Base-by-base conservation (phyloP, 2,888 invertebrate genomes). In the Ypsolopha scabrella region DNA sequence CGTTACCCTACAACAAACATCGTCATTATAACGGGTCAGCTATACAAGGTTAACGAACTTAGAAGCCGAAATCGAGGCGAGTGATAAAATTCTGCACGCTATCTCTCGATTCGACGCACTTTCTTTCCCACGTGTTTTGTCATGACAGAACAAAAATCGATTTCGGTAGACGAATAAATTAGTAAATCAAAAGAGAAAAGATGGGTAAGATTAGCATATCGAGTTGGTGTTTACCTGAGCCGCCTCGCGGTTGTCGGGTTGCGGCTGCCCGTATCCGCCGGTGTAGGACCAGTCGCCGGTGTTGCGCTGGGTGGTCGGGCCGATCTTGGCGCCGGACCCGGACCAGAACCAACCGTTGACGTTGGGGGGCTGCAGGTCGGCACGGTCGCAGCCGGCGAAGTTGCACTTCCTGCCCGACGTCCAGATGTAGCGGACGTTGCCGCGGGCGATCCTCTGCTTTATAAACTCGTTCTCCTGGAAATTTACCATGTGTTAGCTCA, bases 271-370 rank as follows among this genome's bases (percentile, higher is more conserved):
- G 72, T 92, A 95, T 59, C 95, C 95, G 54, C 96, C 96, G 50
- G 96, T 96, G 68, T 88, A 87, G 61, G 94, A 95, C 96, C 96
- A 96, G 74, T 95, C 96, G 41, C 96, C 96, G 54, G 95, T 92
- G 80, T 94, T 95, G 57, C 95, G 90, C 75, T 95, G 94, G 37
- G 92, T 92, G 51, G 96, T 96, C 55, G 95, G 91, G 46, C 96
- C 95, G 70, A 96, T 94, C 87, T 96, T 96, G 56, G 93, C 95
- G 36, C 96, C 96, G 7, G 95, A 95, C 58, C 95, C 96, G 6
- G 94, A 95, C 96, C 96, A 96, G 90, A 96, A 96, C 96, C 96
- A 96, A 52, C 94, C 94, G 76, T 94, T 93, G 60, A 93, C 90
- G 70, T 93, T 93, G 55, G 93, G 90, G n/a, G 94, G 94, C 79